A percentile compares a stretch with the other conserved stretches of the same genome.
phyloP scores from a whole-genome alignment of 2,113 vertebrate genomes.

The Willisornis vidua region DNA sequence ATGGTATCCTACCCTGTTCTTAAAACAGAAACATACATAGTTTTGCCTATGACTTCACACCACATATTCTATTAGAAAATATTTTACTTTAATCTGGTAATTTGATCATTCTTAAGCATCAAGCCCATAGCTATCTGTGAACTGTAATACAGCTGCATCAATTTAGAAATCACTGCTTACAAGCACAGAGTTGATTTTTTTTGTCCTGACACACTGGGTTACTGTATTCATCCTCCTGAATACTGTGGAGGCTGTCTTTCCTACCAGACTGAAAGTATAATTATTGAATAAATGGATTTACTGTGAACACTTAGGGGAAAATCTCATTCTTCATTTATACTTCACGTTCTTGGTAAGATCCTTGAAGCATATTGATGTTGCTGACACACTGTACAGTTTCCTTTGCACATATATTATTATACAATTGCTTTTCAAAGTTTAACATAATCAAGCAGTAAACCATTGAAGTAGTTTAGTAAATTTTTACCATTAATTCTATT shows the following conservation, averaged over 20 bases:
- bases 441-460: conserved; percentile 26
- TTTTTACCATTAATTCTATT: conserved; percentile 41
- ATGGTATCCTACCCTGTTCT: not conserved
- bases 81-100: not conserved
- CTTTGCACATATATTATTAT: conserved; percentile 18
- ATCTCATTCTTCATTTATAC: conserved; percentile 22
- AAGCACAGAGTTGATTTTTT: not conserved
- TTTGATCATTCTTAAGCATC: not conserved
- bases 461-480: conserved; percentile 23
- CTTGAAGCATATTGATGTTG: conserved; percentile 15
- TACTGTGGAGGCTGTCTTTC: not conserved
- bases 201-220: not conserved
- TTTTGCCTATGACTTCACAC: not conserved
- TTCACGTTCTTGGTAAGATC: not conserved
- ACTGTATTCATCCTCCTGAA: not conserved
- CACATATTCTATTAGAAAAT: not conserved
- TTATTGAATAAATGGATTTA: conserved; percentile 32
- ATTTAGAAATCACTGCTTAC: not conserved
- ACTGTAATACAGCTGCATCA: not conserved
- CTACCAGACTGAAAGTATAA: not conserved
- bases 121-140: not conserved
- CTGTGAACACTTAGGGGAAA: conserved; percentile 10
- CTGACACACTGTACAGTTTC: not conserved
- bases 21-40: not conserved
- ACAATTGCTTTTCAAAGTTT: conserved; percentile 39